Evolutionary conservation across 2,888 invertebrate species (phyloP).

Genomic region (Leptura quadrifasciata): DNA sequence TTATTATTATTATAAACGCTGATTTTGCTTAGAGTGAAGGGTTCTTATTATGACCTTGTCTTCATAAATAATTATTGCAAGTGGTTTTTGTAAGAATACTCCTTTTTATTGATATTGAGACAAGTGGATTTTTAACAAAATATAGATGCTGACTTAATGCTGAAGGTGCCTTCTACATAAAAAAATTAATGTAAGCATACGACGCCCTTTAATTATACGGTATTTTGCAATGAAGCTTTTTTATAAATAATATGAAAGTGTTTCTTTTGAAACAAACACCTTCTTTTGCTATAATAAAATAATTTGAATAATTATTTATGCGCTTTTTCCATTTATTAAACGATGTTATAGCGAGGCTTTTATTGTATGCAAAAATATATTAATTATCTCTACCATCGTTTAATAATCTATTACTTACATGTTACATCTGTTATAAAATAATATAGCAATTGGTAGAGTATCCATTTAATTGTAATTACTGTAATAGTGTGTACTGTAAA

Average conservation of each 20-base stretch:
- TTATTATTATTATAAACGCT: too few relatives aligned
- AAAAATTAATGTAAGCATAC: too few relatives aligned
- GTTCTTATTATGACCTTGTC: too few relatives aligned
- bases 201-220: too few relatives aligned
- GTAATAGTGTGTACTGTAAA: conserved; percentile 10
- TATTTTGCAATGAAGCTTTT: too few relatives aligned
- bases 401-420: conserved; percentile 20
- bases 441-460: conserved; percentile 13
- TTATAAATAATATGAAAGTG: not conserved
- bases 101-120: too few relatives aligned
- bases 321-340: not conserved
- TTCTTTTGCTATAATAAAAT: not conserved
- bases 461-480: conserved; percentile 26
- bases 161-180: too few relatives aligned
- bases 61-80: too few relatives aligned
- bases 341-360: not conserved
- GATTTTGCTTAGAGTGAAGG: too few relatives aligned
- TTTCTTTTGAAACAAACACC: not conserved
- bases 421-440: conserved; percentile 30
- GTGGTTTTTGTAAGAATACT: too few relatives aligned
- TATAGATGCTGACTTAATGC: too few relatives aligned
- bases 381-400: conserved; percentile 14
- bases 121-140: too few relatives aligned
- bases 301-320: not conserved
- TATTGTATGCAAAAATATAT: conserved; percentile 3